Conservation (phyloP, 2,797 vertebrate species). For the Catharus ustulatus region DNA sequence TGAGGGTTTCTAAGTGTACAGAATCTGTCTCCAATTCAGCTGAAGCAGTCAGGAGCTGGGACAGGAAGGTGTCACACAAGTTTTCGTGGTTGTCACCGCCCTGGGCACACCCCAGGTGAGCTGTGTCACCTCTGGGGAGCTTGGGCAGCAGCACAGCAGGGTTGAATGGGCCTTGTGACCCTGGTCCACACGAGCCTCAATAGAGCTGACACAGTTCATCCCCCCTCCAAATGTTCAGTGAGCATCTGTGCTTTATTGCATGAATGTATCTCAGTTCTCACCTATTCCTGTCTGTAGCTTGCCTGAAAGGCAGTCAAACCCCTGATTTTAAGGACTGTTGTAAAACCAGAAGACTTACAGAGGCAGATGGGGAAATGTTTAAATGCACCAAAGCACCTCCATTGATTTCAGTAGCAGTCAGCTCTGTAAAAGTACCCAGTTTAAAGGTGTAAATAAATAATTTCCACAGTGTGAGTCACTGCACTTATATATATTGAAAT, state of each 20-base stretch:
- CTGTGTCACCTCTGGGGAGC: not conserved
- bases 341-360: not conserved
- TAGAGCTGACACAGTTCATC: rapidly evolving
- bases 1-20: not conserved
- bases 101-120: not conserved
- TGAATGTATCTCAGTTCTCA: not conserved
- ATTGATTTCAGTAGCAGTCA: not conserved
- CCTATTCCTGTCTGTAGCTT: not conserved
- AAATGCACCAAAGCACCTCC: not conserved
- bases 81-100: not conserved
- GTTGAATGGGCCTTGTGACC: not conserved
- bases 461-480: not conserved
- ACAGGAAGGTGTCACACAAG: not conserved
- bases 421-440: not conserved
- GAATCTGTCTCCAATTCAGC: not conserved
- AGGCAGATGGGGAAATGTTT: not conserved
- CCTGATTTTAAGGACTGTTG: not conserved
- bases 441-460: slow-evolving; percentile 20
- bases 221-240: not conserved
- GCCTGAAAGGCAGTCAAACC: not conserved
- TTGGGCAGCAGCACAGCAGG: not conserved
- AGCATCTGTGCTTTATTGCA: not conserved
- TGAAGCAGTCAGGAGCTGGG: not conserved
- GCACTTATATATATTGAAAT: not conserved
- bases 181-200: not conserved